A percentile compares a stretch with the other conserved stretches of the same genome.
These are phyloP conservation scores for Pseudochirops corinnae DNA, from an alignment of 2,797 vertebrate genomes.

Conservation along the genomic window DNA sequence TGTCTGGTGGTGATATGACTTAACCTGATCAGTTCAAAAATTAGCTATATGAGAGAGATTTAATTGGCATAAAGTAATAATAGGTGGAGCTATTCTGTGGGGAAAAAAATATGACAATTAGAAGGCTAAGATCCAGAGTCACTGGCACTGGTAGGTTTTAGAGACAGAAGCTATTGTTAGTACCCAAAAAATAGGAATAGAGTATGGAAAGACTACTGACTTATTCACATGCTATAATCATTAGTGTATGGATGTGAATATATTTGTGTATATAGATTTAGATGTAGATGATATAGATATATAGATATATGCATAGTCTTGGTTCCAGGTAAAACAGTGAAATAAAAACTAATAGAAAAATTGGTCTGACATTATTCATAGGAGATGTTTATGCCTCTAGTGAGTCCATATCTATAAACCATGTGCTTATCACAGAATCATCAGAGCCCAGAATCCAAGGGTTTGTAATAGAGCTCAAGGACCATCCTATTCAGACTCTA, in stretches of 20 bases:
- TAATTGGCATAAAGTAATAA: slow-evolving; percentile 34
- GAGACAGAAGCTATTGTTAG: rapidly evolving
- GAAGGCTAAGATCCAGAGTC: slow-evolving; percentile 8
- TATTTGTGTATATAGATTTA: neutral
- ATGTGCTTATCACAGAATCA: neutral
- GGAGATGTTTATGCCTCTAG: neutral
- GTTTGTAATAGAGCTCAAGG: neutral
- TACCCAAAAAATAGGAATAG: neutral
- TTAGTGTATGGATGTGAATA: neutral
- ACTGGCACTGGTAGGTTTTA: neutral
- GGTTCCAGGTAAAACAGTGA: neutral
- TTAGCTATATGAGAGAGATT: neutral
- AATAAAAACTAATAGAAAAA: neutral
- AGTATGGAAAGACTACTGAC: neutral
- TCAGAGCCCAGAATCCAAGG: neutral
- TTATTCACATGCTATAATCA: neutral
- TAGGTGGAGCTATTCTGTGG: neutral
- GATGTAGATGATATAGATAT: too few species aligned
- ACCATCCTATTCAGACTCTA: neutral
- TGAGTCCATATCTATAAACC: neutral
- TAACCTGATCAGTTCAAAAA: neutral
- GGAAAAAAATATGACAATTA: slow-evolving; percentile 30
- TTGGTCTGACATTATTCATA: neutral
- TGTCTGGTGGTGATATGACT: neutral
- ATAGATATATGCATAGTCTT: neutral